Percentiles rank a stretch among this genome's conserved stretches.
phyloP scores from a whole-genome alignment of 2,797 vertebrate genomes.

The Myripristis jacobus region DNA sequence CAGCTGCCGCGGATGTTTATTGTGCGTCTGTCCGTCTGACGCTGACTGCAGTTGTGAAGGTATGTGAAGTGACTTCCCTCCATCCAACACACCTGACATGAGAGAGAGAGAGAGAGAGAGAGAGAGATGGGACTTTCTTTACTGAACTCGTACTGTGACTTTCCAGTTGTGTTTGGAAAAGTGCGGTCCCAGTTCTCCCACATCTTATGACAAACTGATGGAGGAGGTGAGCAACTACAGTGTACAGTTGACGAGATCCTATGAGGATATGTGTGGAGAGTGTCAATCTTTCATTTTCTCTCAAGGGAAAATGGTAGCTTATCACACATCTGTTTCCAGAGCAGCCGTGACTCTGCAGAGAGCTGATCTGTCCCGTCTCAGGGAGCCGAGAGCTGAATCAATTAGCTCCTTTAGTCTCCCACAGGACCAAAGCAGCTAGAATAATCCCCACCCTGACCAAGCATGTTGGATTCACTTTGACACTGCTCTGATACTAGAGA shows the following conservation, averaged over 20 bases:
- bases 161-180: too few species aligned
- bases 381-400: slow-evolving; percentile 60
- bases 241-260: too few species aligned
- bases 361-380: slow-evolving; percentile 55
- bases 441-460: slow-evolving; percentile 53
- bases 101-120: too few species aligned
- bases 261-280: too few species aligned
- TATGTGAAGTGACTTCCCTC: slow-evolving; percentile 50
- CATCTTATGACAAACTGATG: too few species aligned
- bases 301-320: too few species aligned
- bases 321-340: slow-evolving; percentile 16
- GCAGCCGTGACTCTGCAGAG: slow-evolving; percentile 32
- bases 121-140: slow-evolving; percentile 11
- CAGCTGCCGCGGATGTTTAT: slow-evolving; percentile 16
- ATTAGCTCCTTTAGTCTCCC: slow-evolving; percentile 64
- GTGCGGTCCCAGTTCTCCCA: too few species aligned
- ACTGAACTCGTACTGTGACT: too few species aligned
- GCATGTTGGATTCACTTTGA: slow-evolving; percentile 69
- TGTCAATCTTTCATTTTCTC: too few species aligned
- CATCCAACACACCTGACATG: not conserved
- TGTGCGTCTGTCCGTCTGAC: slow-evolving; percentile 31
- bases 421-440: slow-evolving; percentile 50
- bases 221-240: too few species aligned
- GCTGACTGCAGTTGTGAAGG: slow-evolving; percentile 32
- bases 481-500: slow-evolving; percentile 56